A percentile compares a stretch with the other conserved stretches of the same genome.
These are phyloP conservation scores for Anolis apletophallus DNA, from an alignment of 2,797 vertebrate genomes.

Conservation along the genomic window DNA sequence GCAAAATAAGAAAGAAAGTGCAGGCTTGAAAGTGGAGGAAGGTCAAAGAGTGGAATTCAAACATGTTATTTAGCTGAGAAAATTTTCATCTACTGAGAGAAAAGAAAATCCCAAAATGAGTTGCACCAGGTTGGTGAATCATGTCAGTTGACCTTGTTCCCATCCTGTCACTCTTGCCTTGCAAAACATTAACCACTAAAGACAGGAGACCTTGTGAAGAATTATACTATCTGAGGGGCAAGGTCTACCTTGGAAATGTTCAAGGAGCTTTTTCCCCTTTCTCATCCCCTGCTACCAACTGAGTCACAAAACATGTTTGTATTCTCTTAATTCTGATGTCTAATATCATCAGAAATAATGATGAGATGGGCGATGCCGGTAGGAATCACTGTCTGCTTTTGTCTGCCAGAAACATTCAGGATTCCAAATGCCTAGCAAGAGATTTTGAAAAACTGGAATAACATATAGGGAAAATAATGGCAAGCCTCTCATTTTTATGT, in stretches of 20 bases:
- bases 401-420: background rate
- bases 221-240: constrained; percentile 18
- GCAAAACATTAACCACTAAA: constrained; percentile 31
- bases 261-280: constrained; percentile 37
- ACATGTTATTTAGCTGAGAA: constrained; percentile 20
- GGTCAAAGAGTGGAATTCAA: constrained; percentile 2
- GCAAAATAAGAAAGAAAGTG: constrained; percentile 19
- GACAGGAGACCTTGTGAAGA: constrained; percentile 16
- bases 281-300: background rate
- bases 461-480: background rate
- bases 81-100: background rate
- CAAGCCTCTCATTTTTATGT: background rate
- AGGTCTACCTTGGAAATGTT: constrained; percentile 31
- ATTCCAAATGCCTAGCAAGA: constrained; percentile 7
- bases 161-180: constrained; percentile 1
- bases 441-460: background rate
- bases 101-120: background rate
- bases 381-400: constrained; percentile 23
- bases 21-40: constrained; percentile 35
- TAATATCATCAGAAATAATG: constrained; percentile 9
- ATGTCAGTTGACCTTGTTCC: constrained; percentile 46
- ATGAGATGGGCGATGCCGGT: constrained; percentile 2
- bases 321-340: constrained; percentile 38
- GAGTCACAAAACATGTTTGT: background rate
- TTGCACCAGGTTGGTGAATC: background rate